phyloP scores from a whole-genome alignment of 2,888 invertebrate species.

The Leptinotarsa peninsularis region DNA sequence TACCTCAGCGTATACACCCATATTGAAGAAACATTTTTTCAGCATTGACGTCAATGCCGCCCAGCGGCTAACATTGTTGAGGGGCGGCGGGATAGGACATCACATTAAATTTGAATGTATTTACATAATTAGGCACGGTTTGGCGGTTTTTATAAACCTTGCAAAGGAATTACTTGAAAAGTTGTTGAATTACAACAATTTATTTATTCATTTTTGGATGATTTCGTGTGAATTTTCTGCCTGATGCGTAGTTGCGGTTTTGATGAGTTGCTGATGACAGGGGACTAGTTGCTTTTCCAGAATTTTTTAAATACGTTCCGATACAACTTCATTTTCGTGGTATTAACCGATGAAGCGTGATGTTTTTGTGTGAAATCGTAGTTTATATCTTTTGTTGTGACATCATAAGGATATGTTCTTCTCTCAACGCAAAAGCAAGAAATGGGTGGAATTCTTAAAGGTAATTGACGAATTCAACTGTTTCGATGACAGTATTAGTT shows the following conservation, averaged over 20 bases:
- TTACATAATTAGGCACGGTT: background rate
- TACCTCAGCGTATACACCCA: constrained; percentile 26
- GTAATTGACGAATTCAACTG: background rate
- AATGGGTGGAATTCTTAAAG: background rate
- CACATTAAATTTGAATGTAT: constrained; percentile 1
- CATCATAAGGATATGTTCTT: background rate
- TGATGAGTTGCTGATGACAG: background rate
- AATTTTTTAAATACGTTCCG: background rate
- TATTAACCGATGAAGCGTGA: background rate
- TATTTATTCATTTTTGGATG: background rate
- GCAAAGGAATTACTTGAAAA: background rate
- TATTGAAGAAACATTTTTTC: constrained; percentile 32
- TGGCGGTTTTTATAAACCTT: background rate
- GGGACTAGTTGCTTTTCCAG: background rate
- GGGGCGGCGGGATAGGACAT: constrained; percentile 13
- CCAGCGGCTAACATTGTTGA: constrained; percentile 54
- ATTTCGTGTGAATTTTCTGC: background rate
- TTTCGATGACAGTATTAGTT: too few species aligned
- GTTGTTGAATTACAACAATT: background rate
- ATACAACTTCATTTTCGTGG: background rate
- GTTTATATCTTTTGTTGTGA: background rate
- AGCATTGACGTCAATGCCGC: constrained; percentile 59
- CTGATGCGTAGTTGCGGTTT: background rate
- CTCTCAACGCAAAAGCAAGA: background rate
- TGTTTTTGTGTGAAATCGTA: background rate